Percentiles rank a stretch among this genome's conserved stretches.
These are phyloP conservation scores for Virgularia gustaviana DNA, from an alignment of 92 coral and sea anemone species.

Conservation along the genomic window DNA sequence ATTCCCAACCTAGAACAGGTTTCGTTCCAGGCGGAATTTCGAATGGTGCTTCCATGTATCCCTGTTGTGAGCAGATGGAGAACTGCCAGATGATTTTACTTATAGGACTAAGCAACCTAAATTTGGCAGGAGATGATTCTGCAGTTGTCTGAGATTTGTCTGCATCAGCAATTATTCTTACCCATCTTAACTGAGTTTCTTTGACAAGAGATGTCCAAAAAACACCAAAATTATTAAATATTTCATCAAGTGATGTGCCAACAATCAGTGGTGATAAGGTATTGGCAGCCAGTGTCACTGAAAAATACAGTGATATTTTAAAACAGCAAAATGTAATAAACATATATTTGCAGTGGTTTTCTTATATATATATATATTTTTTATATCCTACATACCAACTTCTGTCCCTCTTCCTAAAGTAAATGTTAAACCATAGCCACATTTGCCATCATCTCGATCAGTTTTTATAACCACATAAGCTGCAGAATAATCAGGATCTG, in stretches of 20 bases:
- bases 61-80: no score
- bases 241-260: constrained; percentile 69
- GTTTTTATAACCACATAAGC: constrained; percentile 75
- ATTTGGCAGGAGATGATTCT: no score
- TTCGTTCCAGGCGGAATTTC: no score
- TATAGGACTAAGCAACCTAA: no score
- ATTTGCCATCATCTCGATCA: constrained; percentile 51
- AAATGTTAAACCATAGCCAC: constrained; percentile 88
- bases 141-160: no score
- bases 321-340: no score
- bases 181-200: constrained; percentile 95
- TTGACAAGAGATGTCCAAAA: constrained; percentile 78
- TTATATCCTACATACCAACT: constrained; percentile 68
- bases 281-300: constrained; percentile 70
- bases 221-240: constrained; percentile 74
- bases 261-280: constrained; percentile 61
- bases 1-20: no score
- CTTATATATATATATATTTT: background rate
- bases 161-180: no score
- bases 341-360: no score
- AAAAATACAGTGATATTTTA: background rate
- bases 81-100: no score
- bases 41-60: no score
- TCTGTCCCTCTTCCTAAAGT: constrained; percentile 93
- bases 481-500: constrained; percentile 94